Base-by-base conservation (phyloP, 2,797 vertebrate genomes). In the Chrosomus eos region DNA sequence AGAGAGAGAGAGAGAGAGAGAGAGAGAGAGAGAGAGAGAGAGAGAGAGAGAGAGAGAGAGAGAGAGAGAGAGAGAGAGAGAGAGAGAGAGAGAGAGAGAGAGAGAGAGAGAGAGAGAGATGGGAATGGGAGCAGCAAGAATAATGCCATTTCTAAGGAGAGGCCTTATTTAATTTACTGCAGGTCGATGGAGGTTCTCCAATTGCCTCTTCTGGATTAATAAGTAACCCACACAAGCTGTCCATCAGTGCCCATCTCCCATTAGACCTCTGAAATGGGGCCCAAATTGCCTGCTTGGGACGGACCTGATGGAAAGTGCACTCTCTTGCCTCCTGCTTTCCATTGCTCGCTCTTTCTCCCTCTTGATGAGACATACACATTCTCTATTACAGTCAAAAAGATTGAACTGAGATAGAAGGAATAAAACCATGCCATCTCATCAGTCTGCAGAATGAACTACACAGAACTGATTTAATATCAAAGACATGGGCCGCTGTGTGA, bases 241-340 rank as follows among this genome's bases (percentile, higher is more conserved):
- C 95, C 94, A 94, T 96, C 95, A 95, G 94, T 95, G 95, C 94
- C 95, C 93, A 92, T 95, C 94, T 95, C 93, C 94, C 94, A 95
- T 95, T 95, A 95, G 92, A 90, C 91, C 90, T 93, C 93, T 90
- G 92, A 94, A 94, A 95, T 94, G 93, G 92, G 92, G 91, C 92
- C 94, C 90, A 94, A 93, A 94, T 95, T 94, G 94, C 92, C 91
- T 92, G 89, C 92, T 90, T 91, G 90, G 93, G 92, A 92, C 89
- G 85, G 91, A 90, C 92, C 93, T 91, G 93, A 95, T 94, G 92
- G 94, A 95, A 94, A 94, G 92, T 88, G 88, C 89, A 89, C 89
- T 89, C 91, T 89, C 87, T 79, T 85, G 62, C 90, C 92, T 89
- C 66, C 74, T 84, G 70, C 83, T 74, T 87, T 82, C 76, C 87